Percentiles rank a stretch among this genome's conserved stretches.
Evolutionary conservation across 2,113 vertebrate species (phyloP).

Genomic region (Cinclus cinclus): DNA sequence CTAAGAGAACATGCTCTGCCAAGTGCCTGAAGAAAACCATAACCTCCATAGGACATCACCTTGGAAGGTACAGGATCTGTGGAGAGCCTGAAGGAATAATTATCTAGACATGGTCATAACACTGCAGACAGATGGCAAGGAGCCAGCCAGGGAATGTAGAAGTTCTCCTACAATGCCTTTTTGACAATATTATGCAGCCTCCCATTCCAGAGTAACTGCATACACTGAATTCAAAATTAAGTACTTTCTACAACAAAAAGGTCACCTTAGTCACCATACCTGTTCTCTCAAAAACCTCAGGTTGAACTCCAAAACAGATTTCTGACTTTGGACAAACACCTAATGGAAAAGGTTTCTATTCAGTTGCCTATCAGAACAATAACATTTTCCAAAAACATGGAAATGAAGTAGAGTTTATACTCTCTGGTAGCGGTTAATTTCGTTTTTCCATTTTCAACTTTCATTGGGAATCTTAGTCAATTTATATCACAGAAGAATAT

Average conservation of each 20-base stretch:
- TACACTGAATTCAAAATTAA: neutral
- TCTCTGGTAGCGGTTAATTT: neutral
- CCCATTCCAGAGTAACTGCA: neutral
- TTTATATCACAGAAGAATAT: neutral
- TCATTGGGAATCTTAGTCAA: neutral
- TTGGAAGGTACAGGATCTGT: neutral
- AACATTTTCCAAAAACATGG: neutral
- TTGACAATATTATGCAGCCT: neutral
- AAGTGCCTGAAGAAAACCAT: constrained; percentile 29
- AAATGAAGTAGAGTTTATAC: neutral
- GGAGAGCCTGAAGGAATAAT: constrained; percentile 45
- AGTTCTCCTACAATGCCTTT: neutral
- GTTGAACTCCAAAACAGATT: neutral
- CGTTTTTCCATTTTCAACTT: neutral
- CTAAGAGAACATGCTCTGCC: neutral
- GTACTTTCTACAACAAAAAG: neutral
- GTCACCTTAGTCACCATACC: neutral
- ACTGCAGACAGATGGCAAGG: constrained; percentile 22
- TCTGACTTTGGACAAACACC: neutral
- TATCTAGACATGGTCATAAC: constrained; percentile 7
- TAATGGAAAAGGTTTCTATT: neutral
- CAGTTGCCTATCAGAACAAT: neutral
- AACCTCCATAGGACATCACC: constrained; percentile 4
- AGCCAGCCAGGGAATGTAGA: neutral
- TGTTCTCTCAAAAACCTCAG: neutral